These are phyloP conservation scores for Zele albiditarsus DNA, from an alignment of 2,888 invertebrate species.

Conservation along the genomic window DNA sequence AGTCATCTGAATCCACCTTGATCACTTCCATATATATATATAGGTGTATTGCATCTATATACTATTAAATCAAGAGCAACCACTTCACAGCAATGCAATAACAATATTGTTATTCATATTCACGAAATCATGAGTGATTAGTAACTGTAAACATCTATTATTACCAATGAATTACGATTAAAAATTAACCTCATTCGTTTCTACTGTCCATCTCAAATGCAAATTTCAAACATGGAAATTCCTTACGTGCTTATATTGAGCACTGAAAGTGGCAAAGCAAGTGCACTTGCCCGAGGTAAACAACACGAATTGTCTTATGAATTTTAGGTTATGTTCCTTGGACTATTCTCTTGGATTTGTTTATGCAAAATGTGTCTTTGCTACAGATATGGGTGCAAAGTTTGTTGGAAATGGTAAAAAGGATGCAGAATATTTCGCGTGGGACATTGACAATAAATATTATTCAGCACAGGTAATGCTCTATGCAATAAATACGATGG, in stretches of 20 bases:
- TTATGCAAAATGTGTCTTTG: conserved; percentile 18
- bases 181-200: background rate
- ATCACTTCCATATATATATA: no score
- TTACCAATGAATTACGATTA: background rate
- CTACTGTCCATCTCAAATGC: background rate
- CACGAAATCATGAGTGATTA: no score
- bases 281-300: conserved; percentile 64
- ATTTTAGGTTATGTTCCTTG: conserved; percentile 38
- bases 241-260: conserved; percentile 65
- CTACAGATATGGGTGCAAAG: conserved; percentile 64
- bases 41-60: no score
- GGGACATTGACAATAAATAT: conserved; percentile 83
- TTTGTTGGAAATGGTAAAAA: conserved; percentile 58
- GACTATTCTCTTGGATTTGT: background rate
- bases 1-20: no score
- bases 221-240: conserved; percentile 56
- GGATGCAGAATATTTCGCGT: conserved; percentile 71
- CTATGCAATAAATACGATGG: conserved; percentile 73
- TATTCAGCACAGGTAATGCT: conserved; percentile 79
- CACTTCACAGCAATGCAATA: no score
- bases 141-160: background rate
- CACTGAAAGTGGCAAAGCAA: conserved; percentile 58
- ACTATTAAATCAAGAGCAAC: no score
- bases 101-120: no score
- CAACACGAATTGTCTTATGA: conserved; percentile 43